Percentiles rank a stretch among this genome's conserved stretches.
These are phyloP conservation scores for Hippocampus mohnikei DNA, from an alignment of 2,113 vertebrate species.

Conservation along the genomic window DNA sequence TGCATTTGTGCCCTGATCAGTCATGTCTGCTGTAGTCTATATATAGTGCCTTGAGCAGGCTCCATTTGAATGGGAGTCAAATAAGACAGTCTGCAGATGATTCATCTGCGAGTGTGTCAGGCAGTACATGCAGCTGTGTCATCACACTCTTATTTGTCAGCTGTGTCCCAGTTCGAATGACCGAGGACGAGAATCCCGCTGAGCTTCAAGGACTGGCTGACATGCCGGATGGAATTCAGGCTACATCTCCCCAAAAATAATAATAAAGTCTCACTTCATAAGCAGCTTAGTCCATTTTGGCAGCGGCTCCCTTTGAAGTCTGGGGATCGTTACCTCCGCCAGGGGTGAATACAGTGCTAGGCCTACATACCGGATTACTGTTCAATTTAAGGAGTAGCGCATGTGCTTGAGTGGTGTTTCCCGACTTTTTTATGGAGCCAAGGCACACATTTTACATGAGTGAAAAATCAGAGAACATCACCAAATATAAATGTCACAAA, in stretches of 20 bases:
- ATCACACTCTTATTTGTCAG: slow-evolving; percentile 1
- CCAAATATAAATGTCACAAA: not conserved
- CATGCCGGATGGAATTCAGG: slow-evolving; percentile 18
- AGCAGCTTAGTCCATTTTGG: slow-evolving; percentile 3
- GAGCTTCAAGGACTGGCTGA: slow-evolving; percentile 15
- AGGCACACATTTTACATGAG: not conserved
- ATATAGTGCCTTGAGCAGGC: not conserved
- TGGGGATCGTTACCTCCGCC: not conserved
- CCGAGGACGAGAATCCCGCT: slow-evolving; percentile 1
- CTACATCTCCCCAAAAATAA: slow-evolving; percentile 2
- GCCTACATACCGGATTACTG: not conserved
- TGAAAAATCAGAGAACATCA: not conserved
- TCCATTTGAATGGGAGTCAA: not conserved
- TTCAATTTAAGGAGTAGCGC: not conserved
- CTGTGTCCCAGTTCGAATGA: not conserved
- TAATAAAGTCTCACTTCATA: slow-evolving; percentile 4
- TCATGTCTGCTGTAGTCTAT: not conserved
- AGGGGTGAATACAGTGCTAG: not conserved
- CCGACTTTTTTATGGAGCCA: not conserved
- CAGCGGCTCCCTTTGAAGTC: not conserved
- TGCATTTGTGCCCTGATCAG: not conserved
- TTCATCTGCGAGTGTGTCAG: not conserved
- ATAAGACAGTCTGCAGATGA: not conserved
- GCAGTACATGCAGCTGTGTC: not conserved
- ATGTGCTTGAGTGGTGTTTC: not conserved